phyloP scores from a whole-genome alignment of 2,797 vertebrate species.

The Astyanax mexicanus region DNA sequence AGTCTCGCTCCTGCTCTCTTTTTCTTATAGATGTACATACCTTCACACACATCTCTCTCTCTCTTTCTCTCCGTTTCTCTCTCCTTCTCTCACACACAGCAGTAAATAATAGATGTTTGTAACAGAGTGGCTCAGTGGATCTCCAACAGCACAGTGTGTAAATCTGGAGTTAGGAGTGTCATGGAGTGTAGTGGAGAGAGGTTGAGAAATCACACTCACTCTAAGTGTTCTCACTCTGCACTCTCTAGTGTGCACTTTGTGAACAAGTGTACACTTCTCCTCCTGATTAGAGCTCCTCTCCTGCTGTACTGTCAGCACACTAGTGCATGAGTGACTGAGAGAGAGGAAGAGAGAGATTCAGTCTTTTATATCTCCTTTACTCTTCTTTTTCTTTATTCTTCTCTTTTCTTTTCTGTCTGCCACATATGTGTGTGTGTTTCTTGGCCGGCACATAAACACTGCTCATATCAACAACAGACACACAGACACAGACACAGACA shows the following conservation, averaged over 20 bases:
- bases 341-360: neutral
- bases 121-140: constrained; percentile 46
- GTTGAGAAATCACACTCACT: constrained; percentile 35
- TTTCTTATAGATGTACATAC: too few species aligned
- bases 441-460: constrained; percentile 2
- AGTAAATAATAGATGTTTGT: constrained; percentile 54
- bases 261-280: constrained; percentile 40
- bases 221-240: constrained; percentile 34
- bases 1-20: too few species aligned
- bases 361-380: neutral
- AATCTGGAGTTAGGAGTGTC: constrained; percentile 50
- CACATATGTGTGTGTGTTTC: neutral
- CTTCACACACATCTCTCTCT: too few species aligned
- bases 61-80: neutral
- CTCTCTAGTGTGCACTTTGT: constrained; percentile 27
- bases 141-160: constrained; percentile 40
- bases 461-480: neutral
- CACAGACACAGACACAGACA: neutral
- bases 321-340: neutral
- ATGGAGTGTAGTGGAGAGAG: constrained; percentile 37
- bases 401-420: neutral
- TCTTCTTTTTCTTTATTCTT: neutral
- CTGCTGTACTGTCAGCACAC: constrained; percentile 9
- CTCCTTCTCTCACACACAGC: too few species aligned
- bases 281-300: constrained; percentile 33